phyloP scores from a whole-genome alignment of 2,113 vertebrate genomes.

The Myanophis thanlyinensis region DNA sequence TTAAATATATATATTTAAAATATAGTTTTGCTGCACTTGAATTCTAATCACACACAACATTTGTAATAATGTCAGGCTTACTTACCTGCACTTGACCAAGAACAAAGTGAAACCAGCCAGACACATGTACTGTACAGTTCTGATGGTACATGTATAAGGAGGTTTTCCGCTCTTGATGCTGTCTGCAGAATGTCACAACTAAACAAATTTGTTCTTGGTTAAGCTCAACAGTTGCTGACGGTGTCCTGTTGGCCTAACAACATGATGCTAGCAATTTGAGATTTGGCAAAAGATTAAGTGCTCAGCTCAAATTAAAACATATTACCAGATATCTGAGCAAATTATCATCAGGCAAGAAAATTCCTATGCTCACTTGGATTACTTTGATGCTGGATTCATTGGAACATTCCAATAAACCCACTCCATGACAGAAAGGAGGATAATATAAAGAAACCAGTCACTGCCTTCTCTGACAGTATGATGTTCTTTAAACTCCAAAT shows the following conservation, averaged over 20 bases:
- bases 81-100: neutral
- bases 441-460: neutral
- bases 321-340: neutral
- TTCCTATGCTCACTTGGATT: neutral
- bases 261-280: neutral
- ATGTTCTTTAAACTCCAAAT: neutral
- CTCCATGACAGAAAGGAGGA: neutral
- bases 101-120: neutral
- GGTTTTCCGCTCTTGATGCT: neutral
- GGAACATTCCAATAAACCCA: neutral
- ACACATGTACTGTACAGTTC: neutral
- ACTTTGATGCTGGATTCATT: neutral
- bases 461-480: neutral
- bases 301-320: neutral
- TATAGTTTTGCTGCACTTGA: neutral
- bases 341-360: neutral
- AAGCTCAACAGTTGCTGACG: neutral
- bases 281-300: neutral
- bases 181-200: neutral
- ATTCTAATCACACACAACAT: neutral
- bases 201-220: neutral
- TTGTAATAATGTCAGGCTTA: neutral
- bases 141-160: neutral
- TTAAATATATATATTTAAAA: neutral
- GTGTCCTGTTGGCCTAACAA: neutral